Conservation (phyloP, 2,888 invertebrate genomes). For the Drymonia ruficornis region DNA sequence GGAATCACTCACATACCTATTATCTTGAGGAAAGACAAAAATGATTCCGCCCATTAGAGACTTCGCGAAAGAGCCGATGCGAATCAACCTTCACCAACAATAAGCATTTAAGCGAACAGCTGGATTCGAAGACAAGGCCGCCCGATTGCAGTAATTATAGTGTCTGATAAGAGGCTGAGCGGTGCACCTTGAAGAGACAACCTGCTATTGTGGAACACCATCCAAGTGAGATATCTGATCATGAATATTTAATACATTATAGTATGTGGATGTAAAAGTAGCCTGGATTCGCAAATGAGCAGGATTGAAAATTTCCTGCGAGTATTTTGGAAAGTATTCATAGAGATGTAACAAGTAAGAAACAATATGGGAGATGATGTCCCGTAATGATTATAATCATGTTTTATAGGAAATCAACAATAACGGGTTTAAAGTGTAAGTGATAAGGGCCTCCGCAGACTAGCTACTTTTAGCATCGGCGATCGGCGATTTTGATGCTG, state of each 20-base stretch:
- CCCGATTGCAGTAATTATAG: conserved; percentile 48
- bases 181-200: conserved; percentile 40
- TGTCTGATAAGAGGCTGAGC: conserved; percentile 43
- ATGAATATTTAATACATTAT: conserved; percentile 31
- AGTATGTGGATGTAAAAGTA: conserved; percentile 14
- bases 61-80: conserved; percentile 1
- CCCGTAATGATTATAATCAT: too few relatives aligned
- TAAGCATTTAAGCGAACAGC: conserved; percentile 48
- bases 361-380: too few relatives aligned
- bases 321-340: too few relatives aligned
- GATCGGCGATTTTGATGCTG: too few relatives aligned
- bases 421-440: too few relatives aligned
- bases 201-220: conserved; percentile 26
- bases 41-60: not conserved
- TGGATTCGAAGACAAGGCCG: conserved; percentile 54
- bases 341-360: too few relatives aligned
- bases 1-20: too few relatives aligned
- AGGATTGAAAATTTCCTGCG: not conserved
- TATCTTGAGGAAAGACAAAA: too few relatives aligned
- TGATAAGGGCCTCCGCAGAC: too few relatives aligned
- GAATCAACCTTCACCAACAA: conserved; percentile 30
- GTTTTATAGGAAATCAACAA: too few relatives aligned
- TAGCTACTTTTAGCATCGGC: too few relatives aligned
- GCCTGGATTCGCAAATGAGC: conserved; percentile 10
- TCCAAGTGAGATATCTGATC: conserved; percentile 16